Base-by-base conservation (phyloP, 2,113 vertebrate genomes). In the Falcunculus frontatus region DNA sequence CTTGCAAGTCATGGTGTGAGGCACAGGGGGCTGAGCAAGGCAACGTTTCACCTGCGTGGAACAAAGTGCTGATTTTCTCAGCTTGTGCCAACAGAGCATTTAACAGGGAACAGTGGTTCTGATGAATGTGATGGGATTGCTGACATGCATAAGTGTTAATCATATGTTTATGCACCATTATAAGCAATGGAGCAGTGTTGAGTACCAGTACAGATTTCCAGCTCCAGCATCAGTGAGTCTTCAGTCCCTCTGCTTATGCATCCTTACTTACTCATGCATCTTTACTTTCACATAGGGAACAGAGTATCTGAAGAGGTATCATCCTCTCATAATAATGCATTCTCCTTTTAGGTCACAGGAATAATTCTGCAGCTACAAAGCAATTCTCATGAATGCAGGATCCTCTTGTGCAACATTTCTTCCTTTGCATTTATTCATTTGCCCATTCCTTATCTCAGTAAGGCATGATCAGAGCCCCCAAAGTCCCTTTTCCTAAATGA, bases 401-500 rank as follows among this genome's bases (percentile, higher is more conserved):
- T 55, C 52, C 49, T 77, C 84, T 88, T 59, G 78, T 78, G 75
- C 52, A 94, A 77, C 47, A 33, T 87, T 78, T 93, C 26, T 63
- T 86, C 30, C 46, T 78, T 87, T 81, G 85, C 73, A 50, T 93
- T 90, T 75, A 90, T 64, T 84, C 47, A 79, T 92, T 72, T 81
- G 69, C 68, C 90, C 41, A 13, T 86, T 92, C 57, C 53, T 89
- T 86, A 78, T 84, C 79, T 87, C 9, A 2, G 19, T 42, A 75
- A 77, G 52, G 68, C 88, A 60, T 47, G 64, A 93, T 55, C 11
- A 17, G 53, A 63, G 26, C n/a, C 70, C 62, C 59, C 62, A 83
- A 91, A 91, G 52, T 67, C 88, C 37, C 44, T 87, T 91, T 60
- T 96, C 50, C 89, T 92, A 78, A 94, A 88, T 75, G n/a, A 53